Evolutionary conservation across 2,888 invertebrate genomes (phyloP), one percentile per base, ranked within the genome.

Genomic region (Rhingia rostrata): DNA sequence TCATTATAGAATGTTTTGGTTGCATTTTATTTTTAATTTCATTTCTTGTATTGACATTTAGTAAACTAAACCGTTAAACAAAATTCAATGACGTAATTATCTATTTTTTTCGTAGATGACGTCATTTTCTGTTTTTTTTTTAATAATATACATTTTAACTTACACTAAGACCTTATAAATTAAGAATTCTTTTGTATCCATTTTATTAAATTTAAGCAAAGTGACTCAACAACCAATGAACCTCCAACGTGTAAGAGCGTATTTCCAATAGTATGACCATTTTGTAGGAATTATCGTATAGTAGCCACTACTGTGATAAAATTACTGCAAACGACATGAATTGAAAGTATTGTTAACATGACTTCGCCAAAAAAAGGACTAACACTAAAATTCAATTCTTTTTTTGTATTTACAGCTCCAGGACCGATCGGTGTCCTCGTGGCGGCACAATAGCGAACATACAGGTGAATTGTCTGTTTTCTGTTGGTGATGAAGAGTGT

Each of bases 381-480:
- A 75, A 80, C 47, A 80, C 66, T 84, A 84, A 84, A 79, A 74
- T 75, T 70, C 32, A 33, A 30, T 64, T 66, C 22, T 85, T 39
- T 72, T n/a, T 72, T 47, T 82, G 1, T 83, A 80, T 74, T 93
- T 93, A 12, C 94, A 95, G 95, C 91, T 95, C 92, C 95, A 95
- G 92, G 94, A 95, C 89, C 94, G 95, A 89, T 94, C 95, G 58
- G 95, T 95, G 90, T 94, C 95, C 74, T 94, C 95, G 87, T 95
- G 95, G 95, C 93, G 95, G 87, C 94, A 94, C 88, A 94, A 94
- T 87, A 93, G 93, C 83, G 94, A 94, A 87, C 94, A 95, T 90
- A 94, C 94, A 88, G 95, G 95, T 61, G 95, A 95, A 92, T 93
- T 95, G 87, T 95, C 95, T 88, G 95, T 96, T 84, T 95, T 95